A percentile compares a stretch with the other conserved stretches of the same genome.
These are phyloP conservation scores for Pithys albifrons DNA, from an alignment of 2,113 vertebrate genomes.

Conservation along the genomic window DNA sequence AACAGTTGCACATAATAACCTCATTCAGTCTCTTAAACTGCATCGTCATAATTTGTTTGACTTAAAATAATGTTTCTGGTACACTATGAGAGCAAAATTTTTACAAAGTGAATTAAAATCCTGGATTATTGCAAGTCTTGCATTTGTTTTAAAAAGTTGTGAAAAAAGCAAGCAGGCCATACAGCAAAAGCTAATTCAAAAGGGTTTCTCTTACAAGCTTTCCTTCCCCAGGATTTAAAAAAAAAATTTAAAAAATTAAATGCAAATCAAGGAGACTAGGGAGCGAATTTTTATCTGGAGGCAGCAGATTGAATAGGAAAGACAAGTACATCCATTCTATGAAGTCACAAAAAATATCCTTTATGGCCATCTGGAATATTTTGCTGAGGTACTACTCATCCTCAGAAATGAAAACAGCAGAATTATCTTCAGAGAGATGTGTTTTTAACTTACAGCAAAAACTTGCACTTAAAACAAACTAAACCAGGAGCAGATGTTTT, in stretches of 20 bases:
- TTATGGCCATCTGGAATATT: background rate
- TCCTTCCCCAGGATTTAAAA: background rate
- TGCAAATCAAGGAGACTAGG: background rate
- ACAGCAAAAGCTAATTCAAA: background rate
- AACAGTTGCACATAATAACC: background rate
- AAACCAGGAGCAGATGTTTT: background rate
- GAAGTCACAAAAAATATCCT: background rate
- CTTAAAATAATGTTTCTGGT: background rate
- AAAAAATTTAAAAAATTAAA: background rate
- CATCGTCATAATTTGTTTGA: accelerated
- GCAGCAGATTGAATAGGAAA: background rate
- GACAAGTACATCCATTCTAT: background rate
- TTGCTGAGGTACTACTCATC: background rate
- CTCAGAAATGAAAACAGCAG: background rate
- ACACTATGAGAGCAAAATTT: background rate
- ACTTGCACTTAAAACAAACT: background rate
- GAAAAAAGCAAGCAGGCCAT: background rate
- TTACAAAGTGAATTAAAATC: background rate
- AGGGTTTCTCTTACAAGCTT: background rate
- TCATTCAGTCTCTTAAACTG: background rate
- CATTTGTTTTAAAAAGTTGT: background rate
- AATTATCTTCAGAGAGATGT: background rate
- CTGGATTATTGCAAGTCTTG: background rate
- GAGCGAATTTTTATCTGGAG: background rate
- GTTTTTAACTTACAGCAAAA: background rate